Base-by-base conservation (phyloP, 2,797 vertebrate species). In the Brotula barbata region DNA sequence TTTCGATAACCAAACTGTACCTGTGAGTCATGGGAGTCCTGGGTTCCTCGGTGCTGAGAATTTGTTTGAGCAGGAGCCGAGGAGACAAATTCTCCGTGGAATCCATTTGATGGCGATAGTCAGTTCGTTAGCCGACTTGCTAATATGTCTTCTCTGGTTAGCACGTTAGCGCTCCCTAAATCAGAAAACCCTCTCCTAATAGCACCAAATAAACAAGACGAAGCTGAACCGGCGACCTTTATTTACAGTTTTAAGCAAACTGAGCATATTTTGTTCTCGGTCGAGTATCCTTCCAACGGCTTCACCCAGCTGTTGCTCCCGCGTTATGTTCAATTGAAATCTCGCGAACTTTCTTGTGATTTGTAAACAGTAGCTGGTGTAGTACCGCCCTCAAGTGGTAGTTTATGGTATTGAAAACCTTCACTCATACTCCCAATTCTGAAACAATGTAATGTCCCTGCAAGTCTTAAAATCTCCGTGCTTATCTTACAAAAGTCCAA, bases 11-110 rank as follows among this genome's bases (percentile, higher is more conserved):
- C 13, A 7, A 11, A 2, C n/a, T 19, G 23, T 55, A 89, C 89
- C 87, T 87, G 74, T 82, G 75, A 28, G 73, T 87, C 11, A 89
- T 16, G 5, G 89, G 89, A 2, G 85, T 82, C 57, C 69, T 75
- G 14, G 80, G 74, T 4, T 49, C 36, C 31, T 91, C 87, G 6
- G 82, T 81, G 50, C 25, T 70, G 23, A 90, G 70, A 9, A 91
- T 86, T 2, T 78, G 67, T 63, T 39, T 73, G 39, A 91, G 65
- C 23, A 91, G 64, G 1, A 83, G 25, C 43, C 89, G 84, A 67
- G 89, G 58, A 20, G 90, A 85, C 34, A 89, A 58, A 17, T 90
- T 78, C 54, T 87, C 88, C 3, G 82, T 82, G 0, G 6, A 21
- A 59, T 91, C 87, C 89, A 91, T 90, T 41, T 34, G 21, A 5